Conservation (phyloP, 2,113 vertebrate genomes). For the Scalopus aquaticus region DNA sequence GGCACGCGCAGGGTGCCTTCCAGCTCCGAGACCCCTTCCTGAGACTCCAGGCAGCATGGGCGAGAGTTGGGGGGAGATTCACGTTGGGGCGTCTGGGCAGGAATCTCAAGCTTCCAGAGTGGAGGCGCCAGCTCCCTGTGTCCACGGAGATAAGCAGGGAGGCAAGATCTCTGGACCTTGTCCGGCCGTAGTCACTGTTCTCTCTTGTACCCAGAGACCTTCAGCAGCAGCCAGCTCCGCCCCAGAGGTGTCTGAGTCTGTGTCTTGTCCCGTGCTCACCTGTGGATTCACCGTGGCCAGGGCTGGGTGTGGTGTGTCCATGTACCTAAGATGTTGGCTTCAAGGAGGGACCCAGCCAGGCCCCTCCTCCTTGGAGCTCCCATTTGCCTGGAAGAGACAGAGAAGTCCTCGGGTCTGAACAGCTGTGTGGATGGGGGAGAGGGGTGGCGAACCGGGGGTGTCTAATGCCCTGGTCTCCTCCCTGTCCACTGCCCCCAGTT, state of each 20-base stretch:
- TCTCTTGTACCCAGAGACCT: background rate
- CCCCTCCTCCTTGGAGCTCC: no score
- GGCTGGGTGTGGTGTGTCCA: background rate
- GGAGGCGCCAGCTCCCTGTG: accelerated
- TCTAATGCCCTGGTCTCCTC: no score
- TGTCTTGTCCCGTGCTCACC: background rate
- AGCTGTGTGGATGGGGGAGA: accelerated
- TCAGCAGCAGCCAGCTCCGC: no score
- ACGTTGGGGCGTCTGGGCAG: background rate
- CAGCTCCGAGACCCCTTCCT: no score
- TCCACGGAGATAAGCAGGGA: background rate
- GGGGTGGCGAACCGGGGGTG: background rate
- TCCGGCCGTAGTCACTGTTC: no score
- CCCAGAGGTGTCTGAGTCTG: background rate
- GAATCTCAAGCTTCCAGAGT: background rate
- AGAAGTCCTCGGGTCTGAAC: background rate
- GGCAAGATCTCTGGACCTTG: background rate
- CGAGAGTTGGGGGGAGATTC: no score
- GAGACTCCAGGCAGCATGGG: background rate
- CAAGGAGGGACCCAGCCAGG: accelerated
- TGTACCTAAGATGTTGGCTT: background rate
- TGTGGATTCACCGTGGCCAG: background rate
- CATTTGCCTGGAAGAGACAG: no score
- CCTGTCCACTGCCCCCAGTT: background rate
- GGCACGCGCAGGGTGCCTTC: background rate